These are phyloP conservation scores for Chrysaora quinquecirrha DNA, from an alignment of 30 jellyfish, hydroid and myxozoan species.

Conservation along the genomic window DNA sequence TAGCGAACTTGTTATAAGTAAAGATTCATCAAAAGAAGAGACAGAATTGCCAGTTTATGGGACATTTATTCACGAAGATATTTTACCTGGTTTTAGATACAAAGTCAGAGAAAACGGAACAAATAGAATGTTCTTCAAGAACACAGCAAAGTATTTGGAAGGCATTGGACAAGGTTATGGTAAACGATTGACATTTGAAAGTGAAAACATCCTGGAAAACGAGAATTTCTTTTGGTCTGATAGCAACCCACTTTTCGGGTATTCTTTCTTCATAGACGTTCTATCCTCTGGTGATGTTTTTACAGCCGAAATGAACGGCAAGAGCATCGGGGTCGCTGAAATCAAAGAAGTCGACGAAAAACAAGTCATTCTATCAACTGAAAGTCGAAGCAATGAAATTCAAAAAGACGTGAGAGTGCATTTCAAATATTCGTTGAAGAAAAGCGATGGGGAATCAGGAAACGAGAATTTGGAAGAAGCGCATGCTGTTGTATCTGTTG, in stretches of 20 bases:
- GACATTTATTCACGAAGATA: conserved; percentile 32
- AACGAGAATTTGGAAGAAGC: not conserved
- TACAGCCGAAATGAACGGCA: conserved; percentile 22
- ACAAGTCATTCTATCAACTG: conserved; percentile 52
- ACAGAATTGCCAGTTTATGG: conserved; percentile 58
- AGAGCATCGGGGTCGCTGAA: conserved; percentile 36
- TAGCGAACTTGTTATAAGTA: too few species aligned
- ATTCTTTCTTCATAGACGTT: conserved; percentile 60
- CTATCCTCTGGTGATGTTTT: conserved; percentile 51
- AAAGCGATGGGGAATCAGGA: not conserved
- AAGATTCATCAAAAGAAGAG: not conserved
- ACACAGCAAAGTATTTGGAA: conserved; percentile 58
- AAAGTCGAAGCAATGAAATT: not conserved
- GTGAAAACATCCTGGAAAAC: conserved; percentile 56
- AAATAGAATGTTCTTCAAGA: conserved; percentile 48
- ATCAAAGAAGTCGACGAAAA: conserved; percentile 35
- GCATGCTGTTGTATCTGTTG: conserved; percentile 36
- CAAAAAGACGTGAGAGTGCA: conserved; percentile 56
- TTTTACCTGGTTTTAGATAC: conserved; percentile 79
- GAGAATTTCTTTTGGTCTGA: conserved; percentile 82
- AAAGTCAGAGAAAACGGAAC: conserved; percentile 65
- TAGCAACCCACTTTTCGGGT: conserved; percentile 63
- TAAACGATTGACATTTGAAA: conserved; percentile 64
- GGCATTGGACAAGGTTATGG: conserved; percentile 82
- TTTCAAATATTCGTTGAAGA: conserved; percentile 41